Conservation (phyloP, 2,113 vertebrate species). For the Ivindomyrus marchei region DNA sequence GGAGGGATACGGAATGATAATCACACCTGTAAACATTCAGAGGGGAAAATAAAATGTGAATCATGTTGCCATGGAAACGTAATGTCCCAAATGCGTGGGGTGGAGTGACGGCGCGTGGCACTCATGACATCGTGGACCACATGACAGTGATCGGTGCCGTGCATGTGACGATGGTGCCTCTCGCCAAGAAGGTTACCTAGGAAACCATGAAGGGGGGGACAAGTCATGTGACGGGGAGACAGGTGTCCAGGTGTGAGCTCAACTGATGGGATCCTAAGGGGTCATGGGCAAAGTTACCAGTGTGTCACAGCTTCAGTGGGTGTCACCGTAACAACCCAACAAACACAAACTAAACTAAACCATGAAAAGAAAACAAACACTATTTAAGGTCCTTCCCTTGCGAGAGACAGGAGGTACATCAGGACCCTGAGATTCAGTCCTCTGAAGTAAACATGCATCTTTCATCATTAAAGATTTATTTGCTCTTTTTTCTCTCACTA, state of each 20-base stretch:
- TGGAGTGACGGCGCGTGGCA: constrained; percentile 22
- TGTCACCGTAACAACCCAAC: background rate
- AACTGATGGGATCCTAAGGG: background rate
- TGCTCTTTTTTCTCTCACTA: background rate
- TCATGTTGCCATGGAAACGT: constrained; percentile 61
- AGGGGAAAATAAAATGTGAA: constrained; percentile 34
- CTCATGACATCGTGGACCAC: constrained; percentile 36
- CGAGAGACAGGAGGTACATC: background rate
- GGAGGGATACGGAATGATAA: constrained; percentile 34
- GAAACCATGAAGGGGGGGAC: constrained; percentile 56
- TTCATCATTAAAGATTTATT: background rate
- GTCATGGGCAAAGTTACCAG: background rate
- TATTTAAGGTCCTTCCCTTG: background rate
- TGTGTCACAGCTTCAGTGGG: background rate
- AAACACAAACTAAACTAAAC: background rate
- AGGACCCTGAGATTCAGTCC: background rate
- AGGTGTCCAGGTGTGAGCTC: constrained; percentile 21
- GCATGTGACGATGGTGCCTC: constrained; percentile 44
- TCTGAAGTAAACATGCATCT: background rate
- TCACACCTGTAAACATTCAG: constrained; percentile 45
- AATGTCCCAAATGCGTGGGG: constrained; percentile 51
- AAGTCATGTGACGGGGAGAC: constrained; percentile 20
- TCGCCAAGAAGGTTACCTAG: constrained; percentile 57
- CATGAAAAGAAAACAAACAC: background rate
- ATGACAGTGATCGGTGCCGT: constrained; percentile 54